phyloP scores from a whole-genome alignment of 1,140 invertebrate species.

The Drosophila biarmipes region DNA sequence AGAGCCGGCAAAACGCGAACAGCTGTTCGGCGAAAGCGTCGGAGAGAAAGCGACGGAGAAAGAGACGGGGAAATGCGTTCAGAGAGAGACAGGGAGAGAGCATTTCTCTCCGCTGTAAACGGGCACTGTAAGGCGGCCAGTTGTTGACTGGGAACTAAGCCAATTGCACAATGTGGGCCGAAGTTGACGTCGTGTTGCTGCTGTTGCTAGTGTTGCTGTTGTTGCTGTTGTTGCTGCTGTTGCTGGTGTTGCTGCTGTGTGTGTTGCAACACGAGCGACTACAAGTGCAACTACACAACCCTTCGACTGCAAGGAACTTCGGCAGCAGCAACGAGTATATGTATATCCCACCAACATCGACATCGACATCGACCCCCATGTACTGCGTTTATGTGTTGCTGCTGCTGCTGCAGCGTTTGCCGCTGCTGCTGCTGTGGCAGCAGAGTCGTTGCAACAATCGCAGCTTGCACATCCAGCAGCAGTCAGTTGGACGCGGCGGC shows the following conservation, averaged over 20 bases:
- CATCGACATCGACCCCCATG: constrained; percentile 19
- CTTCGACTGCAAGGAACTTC: constrained; percentile 66
- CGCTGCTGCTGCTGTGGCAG: constrained; percentile 2
- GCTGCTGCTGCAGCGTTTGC: constrained; percentile 56
- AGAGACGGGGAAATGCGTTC: background rate
- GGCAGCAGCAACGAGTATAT: constrained; percentile 39
- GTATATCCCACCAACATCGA: constrained; percentile 25
- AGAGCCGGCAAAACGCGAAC: constrained; percentile 69
- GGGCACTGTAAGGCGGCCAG: constrained; percentile 73
- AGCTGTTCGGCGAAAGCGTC: constrained; percentile 28
- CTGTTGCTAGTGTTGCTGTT: constrained; percentile 7
- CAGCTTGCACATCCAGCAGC: constrained; percentile 71
- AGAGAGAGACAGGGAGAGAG: constrained; percentile 1
- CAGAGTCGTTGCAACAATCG: constrained; percentile 70
- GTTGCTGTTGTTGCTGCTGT: constrained; percentile 5
- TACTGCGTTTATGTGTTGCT: constrained; percentile 62
- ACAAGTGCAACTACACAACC: constrained; percentile 72
- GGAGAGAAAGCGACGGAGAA: constrained; percentile 4
- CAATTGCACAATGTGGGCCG: constrained; percentile 68
- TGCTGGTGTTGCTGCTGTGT: constrained; percentile 34
- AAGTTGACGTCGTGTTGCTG: constrained; percentile 42
- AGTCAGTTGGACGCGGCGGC: constrained; percentile 77
- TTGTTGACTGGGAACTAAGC: constrained; percentile 70
- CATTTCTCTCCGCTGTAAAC: constrained; percentile 53
- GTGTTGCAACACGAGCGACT: constrained; percentile 62